phyloP scores from a whole-genome alignment of 1,140 invertebrate species.

The Potamilus streckersoni region DNA sequence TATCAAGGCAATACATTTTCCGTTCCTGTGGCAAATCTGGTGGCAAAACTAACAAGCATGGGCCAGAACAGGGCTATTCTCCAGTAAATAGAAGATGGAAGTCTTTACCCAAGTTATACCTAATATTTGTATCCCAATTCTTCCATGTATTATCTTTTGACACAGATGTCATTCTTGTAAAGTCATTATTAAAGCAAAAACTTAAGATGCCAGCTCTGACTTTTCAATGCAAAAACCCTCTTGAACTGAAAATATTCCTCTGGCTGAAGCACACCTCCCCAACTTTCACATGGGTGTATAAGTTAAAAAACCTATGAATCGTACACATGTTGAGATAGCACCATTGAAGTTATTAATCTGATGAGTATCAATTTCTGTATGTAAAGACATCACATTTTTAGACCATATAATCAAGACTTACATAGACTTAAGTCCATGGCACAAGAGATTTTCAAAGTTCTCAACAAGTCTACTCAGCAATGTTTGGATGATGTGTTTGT shows the following conservation, averaged over 20 bases:
- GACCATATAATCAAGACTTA: no score
- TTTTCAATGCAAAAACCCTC: constrained; percentile 83
- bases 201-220: constrained; percentile 85
- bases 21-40: constrained; percentile 77
- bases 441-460: no score
- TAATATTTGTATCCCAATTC: constrained; percentile 82
- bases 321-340: constrained; percentile 87
- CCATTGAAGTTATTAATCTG: constrained; percentile 80
- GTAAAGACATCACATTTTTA: constrained; percentile 73
- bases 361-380: constrained; percentile 78
- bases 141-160: constrained; percentile 91
- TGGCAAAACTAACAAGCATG: constrained; percentile 75
- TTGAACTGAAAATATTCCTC: constrained; percentile 80
- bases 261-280: constrained; percentile 85
- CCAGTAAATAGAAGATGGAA: constrained; percentile 78
- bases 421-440: no score
- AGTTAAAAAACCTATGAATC: constrained; percentile 81
- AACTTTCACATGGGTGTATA: constrained; percentile 88
- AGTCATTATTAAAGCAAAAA: constrained; percentile 84
- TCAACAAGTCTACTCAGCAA: no score
- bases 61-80: constrained; percentile 60
- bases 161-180: constrained; percentile 82
- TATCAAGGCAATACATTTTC: not conserved
- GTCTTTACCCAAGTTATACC: constrained; percentile 71
- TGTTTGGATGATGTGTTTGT: no score